These are phyloP conservation scores for Trichonephila inaurata DNA, from an alignment of 1,140 invertebrate genomes.

Conservation along the genomic window DNA sequence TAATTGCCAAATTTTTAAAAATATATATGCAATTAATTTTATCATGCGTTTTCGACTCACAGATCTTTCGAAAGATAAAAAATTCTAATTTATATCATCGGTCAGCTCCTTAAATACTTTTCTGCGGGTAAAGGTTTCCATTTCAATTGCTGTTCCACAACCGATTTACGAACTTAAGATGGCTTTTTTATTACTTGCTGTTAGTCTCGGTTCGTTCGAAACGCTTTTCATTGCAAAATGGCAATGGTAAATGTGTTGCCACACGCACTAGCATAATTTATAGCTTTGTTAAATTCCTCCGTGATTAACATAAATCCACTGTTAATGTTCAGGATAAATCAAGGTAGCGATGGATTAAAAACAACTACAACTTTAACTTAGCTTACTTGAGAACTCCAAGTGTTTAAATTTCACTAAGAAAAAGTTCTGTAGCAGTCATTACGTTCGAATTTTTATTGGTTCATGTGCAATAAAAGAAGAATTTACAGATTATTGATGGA, in stretches of 20 bases:
- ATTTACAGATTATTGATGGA: constrained; percentile 2
- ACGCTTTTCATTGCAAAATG: neutral
- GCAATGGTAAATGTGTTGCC: constrained; percentile 58
- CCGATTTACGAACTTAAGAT: neutral
- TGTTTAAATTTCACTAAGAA: neutral
- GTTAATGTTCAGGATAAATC: constrained; percentile 40
- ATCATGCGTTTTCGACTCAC: too few species aligned
- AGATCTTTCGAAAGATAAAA: too few species aligned
- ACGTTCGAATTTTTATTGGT: neutral
- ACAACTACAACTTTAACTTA: neutral
- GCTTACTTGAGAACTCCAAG: neutral
- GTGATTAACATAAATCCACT: constrained; percentile 61
- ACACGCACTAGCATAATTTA: constrained; percentile 68
- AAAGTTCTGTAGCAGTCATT: constrained; percentile 8
- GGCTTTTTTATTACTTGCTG: neutral
- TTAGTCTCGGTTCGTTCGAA: neutral
- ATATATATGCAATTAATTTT: too few species aligned
- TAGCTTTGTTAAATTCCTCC: constrained; percentile 58
- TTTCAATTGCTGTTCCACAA: neutral
- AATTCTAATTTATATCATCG: too few species aligned
- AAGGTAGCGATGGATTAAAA: constrained; percentile 45
- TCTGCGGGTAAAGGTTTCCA: neutral
- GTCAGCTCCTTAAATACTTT: too few species aligned
- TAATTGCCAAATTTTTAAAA: too few species aligned
- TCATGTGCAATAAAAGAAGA: constrained; percentile 21